Conservation (phyloP, 1,140 invertebrate species). For the Nylanderia fulva region DNA sequence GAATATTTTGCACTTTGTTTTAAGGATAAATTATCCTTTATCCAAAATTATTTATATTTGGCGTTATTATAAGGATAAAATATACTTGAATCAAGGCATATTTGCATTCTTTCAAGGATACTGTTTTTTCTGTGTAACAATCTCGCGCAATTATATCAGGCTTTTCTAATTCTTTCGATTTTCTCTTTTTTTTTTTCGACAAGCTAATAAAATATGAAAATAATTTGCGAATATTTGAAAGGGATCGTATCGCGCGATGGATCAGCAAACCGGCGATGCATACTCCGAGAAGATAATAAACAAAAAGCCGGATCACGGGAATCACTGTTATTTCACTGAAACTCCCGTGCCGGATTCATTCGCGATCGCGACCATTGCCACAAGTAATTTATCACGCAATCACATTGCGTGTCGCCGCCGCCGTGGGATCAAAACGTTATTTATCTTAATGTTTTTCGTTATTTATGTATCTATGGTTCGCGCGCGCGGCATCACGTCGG, state of each 20-base stretch:
- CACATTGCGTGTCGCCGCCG: conserved; percentile 31
- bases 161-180: neutral
- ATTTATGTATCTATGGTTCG: conserved; percentile 43
- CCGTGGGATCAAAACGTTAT: conserved; percentile 49
- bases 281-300: conserved; percentile 30
- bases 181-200: neutral
- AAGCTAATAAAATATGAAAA: neutral
- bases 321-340: conserved; percentile 30
- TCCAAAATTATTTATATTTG: too few species aligned
- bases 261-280: conserved; percentile 17
- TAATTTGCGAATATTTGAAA: neutral
- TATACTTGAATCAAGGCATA: too few species aligned
- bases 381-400: conserved; percentile 59
- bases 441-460: conserved; percentile 60
- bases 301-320: conserved; percentile 39
- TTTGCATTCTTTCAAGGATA: too few species aligned
- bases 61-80: too few species aligned
- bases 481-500: conserved; percentile 29
- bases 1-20: too few species aligned
- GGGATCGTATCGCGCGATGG: neutral
- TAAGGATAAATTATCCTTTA: too few species aligned
- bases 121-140: too few species aligned
- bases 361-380: conserved; percentile 15
- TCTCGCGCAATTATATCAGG: neutral
- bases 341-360: conserved; percentile 16